phyloP scores from a whole-genome alignment of 2,888 invertebrate genomes.

The Eristalinus sepulchralis region DNA sequence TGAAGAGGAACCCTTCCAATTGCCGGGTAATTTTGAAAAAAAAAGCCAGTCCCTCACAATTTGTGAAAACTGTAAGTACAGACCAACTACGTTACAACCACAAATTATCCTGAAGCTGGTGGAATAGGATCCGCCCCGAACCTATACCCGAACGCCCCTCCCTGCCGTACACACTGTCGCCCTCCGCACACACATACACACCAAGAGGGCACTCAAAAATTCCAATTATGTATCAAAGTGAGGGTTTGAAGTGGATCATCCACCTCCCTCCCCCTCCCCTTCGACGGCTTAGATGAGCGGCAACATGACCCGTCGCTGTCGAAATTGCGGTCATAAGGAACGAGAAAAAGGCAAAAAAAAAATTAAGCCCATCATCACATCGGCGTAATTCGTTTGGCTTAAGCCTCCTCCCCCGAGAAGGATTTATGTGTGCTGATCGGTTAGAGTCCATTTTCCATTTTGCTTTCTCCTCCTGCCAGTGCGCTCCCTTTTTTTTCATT shows the following conservation, averaged over 20 bases:
- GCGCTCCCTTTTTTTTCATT: neutral
- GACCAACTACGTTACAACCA: no score
- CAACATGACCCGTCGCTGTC: slow-evolving; percentile 4
- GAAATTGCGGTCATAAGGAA: slow-evolving; percentile 32
- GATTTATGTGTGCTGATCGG: slow-evolving; percentile 22
- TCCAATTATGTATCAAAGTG: slow-evolving; percentile 12
- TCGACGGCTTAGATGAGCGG: neutral
- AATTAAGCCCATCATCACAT: slow-evolving; percentile 41
- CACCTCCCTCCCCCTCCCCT: neutral
- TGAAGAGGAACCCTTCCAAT: no score
- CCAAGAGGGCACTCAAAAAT: neutral
- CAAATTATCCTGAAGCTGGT: neutral
- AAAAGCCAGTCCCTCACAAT: no score
- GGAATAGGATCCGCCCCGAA: neutral
- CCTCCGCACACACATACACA: neutral
- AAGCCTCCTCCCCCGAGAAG: slow-evolving; percentile 26
- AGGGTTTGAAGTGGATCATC: slow-evolving; percentile 3
- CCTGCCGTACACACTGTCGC: slow-evolving; percentile 1
- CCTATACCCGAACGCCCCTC: neutral
- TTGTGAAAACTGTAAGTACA: no score
- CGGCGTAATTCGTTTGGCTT: slow-evolving; percentile 32
- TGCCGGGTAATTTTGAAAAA: no score
- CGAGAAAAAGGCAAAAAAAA: slow-evolving; percentile 1
- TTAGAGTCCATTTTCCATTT: slow-evolving; percentile 44
- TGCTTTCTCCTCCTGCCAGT: slow-evolving; percentile 6